Percentiles rank a stretch among this genome's conserved stretches.
Evolutionary conservation across 2,888 invertebrate species (phyloP).

Genomic region (Mesorhabditis sp.): DNA sequence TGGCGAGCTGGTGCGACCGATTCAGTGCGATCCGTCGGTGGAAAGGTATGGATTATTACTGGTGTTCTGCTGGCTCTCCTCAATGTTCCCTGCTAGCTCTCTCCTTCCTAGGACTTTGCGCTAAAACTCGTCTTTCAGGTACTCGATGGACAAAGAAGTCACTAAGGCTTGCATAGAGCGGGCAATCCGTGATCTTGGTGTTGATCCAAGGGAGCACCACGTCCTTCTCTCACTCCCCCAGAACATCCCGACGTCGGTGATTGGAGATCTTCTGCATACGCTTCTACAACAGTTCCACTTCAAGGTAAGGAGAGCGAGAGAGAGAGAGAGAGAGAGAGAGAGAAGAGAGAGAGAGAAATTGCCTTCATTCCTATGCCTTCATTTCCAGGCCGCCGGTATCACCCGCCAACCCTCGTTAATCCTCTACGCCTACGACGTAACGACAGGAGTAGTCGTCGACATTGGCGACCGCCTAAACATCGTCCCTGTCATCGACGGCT

Average conservation of each 20-base stretch:
- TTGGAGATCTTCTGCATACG: constrained; percentile 57
- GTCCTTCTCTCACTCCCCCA: constrained; percentile 54
- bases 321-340: neutral
- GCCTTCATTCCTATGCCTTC: neutral
- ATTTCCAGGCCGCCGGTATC: constrained; percentile 59
- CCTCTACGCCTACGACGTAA: constrained; percentile 66
- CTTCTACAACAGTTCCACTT: constrained; percentile 44
- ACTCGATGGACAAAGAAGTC: constrained; percentile 60
- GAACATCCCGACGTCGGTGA: constrained; percentile 42
- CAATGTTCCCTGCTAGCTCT: no score
- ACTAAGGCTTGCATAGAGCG: constrained; percentile 63
- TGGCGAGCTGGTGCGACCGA: constrained; percentile 59
- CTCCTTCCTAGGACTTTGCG: no score
- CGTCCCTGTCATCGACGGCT: constrained; percentile 65
- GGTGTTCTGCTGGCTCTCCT: no score
- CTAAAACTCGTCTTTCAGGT: constrained; percentile 24
- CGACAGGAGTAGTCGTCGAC: constrained; percentile 67
- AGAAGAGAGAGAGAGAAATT: neutral
- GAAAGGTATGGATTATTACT: constrained; percentile 57
- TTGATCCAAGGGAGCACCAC: constrained; percentile 62
- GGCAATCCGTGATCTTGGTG: constrained; percentile 62
- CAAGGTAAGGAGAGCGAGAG: neutral
- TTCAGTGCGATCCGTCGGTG: constrained; percentile 61
- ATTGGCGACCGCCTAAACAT: constrained; percentile 66
- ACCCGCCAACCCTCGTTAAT: constrained; percentile 65